Percentiles rank a stretch among this genome's conserved stretches.
Conservation (phyloP, 1,140 invertebrate genomes). For the Cyphomyrmex costatus region DNA sequence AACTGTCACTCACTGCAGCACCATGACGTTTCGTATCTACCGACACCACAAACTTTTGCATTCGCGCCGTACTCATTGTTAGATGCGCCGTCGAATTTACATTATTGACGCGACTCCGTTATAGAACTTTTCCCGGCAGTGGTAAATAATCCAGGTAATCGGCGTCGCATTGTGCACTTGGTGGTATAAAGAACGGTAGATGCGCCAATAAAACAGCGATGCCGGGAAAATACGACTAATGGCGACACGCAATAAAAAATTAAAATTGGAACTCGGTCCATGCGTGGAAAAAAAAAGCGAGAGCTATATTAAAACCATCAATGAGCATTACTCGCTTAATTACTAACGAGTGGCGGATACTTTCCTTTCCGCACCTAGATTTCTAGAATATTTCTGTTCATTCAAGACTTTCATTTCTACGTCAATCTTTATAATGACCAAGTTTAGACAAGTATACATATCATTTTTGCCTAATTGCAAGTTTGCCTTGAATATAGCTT, state of each 20-base stretch:
- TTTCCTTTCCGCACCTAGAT: constrained; percentile 3
- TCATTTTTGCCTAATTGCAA: no score
- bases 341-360: constrained; percentile 20
- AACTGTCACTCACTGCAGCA: constrained; percentile 63
- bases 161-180: constrained; percentile 45
- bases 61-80: constrained; percentile 63
- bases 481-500: constrained; percentile 32
- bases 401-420: background rate
- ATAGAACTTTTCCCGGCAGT: constrained; percentile 56
- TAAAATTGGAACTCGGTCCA: constrained; percentile 59
- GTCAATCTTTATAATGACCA: background rate
- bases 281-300: constrained; percentile 16
- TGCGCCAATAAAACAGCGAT: constrained; percentile 65
- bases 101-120: constrained; percentile 67
- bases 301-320: constrained; percentile 59
- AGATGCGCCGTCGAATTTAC: constrained; percentile 69
- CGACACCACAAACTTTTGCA: constrained; percentile 46
- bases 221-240: constrained; percentile 30
- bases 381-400: constrained; percentile 3
- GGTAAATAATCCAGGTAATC: constrained; percentile 67
- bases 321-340: constrained; percentile 11
- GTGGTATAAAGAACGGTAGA: constrained; percentile 59
- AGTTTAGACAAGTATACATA: background rate
- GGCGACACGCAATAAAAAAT: constrained; percentile 64
- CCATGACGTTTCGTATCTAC: constrained; percentile 49